Conservation (phyloP, 1,140 invertebrate genomes). For the Teleogryllus occipitalis region DNA sequence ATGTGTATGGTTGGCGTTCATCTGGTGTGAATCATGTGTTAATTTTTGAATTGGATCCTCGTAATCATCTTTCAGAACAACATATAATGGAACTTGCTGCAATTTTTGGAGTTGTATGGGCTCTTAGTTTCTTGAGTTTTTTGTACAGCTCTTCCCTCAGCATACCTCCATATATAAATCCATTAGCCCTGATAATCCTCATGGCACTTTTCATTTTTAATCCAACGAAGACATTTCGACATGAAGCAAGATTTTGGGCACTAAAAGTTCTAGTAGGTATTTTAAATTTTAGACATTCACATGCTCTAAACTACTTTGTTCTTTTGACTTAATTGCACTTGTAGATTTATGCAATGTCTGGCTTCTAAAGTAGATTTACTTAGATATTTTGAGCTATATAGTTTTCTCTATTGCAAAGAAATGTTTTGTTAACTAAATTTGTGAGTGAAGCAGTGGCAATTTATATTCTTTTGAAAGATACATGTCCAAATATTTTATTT, state of each 20-base stretch:
- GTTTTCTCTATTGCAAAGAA: too few relatives aligned
- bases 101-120: slow-evolving; percentile 79
- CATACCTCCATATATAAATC: slow-evolving; percentile 70
- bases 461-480: too few relatives aligned
- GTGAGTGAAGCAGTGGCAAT: too few relatives aligned
- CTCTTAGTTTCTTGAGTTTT: slow-evolving; percentile 54
- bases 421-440: too few relatives aligned
- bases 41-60: slow-evolving; percentile 86
- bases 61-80: slow-evolving; percentile 79
- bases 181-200: slow-evolving; percentile 58
- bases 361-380: too few relatives aligned
- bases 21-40: slow-evolving; percentile 89
- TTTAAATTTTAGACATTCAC: not conserved
- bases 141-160: slow-evolving; percentile 62
- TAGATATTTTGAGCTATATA: too few relatives aligned
- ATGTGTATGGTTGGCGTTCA: slow-evolving; percentile 81
- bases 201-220: slow-evolving; percentile 71
- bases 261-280: slow-evolving; percentile 37
- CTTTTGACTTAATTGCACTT: not conserved
- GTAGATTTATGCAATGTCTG: too few relatives aligned
- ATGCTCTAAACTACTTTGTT: not conserved
- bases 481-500: too few relatives aligned
- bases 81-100: slow-evolving; percentile 81
- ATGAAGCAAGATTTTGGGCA: slow-evolving; percentile 62
- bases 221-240: slow-evolving; percentile 67